Evolutionary conservation across 2,113 vertebrate genomes (phyloP).

Genomic region (Carettochelys insculpta): DNA sequence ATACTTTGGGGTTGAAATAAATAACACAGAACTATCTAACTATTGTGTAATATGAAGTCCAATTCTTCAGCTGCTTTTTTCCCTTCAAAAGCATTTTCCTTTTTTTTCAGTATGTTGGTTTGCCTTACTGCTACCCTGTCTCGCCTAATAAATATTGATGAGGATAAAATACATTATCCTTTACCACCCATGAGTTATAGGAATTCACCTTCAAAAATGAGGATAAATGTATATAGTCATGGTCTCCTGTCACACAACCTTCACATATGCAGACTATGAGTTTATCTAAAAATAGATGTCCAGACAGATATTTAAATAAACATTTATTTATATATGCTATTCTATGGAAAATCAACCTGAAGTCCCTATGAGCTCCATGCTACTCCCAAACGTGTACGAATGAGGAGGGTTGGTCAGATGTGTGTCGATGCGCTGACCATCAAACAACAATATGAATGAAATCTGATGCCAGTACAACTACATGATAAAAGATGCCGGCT

Average conservation of each 20-base stretch:
- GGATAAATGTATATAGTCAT: conserved; percentile 58
- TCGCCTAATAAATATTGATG: conserved; percentile 63
- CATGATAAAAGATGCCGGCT: no score
- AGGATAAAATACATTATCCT: conserved; percentile 57
- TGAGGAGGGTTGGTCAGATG: no score
- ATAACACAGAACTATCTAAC: conserved; percentile 44
- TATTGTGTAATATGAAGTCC: conserved; percentile 22
- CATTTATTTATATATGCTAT: neutral
- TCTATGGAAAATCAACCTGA: no score
- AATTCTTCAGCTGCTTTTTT: neutral
- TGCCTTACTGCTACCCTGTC: conserved; percentile 45
- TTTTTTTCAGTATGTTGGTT: neutral
- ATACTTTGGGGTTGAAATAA: conserved; percentile 52
- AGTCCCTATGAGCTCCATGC: no score
- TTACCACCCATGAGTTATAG: conserved; percentile 33
- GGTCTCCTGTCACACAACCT: conserved; percentile 27
- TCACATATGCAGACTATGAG: neutral
- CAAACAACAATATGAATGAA: no score
- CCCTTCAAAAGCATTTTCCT: neutral
- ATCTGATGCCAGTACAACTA: no score
- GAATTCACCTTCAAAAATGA: conserved; percentile 53
- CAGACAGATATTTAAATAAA: conserved; percentile 25
- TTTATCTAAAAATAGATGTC: neutral
- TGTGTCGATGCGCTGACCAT: no score
- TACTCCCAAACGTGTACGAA: no score